phyloP scores from a whole-genome alignment of 2,797 vertebrate genomes.

The Sciurus carolinensis region DNA sequence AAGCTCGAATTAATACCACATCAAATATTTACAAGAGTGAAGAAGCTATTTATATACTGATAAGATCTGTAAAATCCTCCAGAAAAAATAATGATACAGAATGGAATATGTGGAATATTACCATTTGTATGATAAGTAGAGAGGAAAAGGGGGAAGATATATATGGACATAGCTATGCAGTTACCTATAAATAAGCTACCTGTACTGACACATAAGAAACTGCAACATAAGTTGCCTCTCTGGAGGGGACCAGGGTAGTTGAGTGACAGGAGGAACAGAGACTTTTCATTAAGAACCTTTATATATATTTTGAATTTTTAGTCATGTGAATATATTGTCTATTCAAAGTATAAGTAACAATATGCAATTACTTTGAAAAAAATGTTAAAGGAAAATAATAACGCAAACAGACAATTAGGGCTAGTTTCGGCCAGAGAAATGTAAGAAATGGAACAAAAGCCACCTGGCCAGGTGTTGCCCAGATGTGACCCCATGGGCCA shows the following conservation, averaged over 20 bases:
- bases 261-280: background rate
- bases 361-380: constrained; percentile 44
- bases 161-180: background rate
- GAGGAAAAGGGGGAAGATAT: background rate
- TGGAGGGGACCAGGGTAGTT: background rate
- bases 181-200: background rate
- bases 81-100: background rate
- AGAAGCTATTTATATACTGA: background rate
- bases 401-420: background rate
- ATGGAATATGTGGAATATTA: background rate
- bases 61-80: background rate
- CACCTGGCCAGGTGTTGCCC: constrained; percentile 49
- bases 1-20: background rate
- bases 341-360: constrained; percentile 39
- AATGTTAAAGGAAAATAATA: background rate
- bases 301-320: background rate
- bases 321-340: background rate
- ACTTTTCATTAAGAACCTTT: background rate
- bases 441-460: background rate
- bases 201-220: background rate
- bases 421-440: background rate
- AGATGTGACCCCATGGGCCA: background rate
- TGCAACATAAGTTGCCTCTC: background rate
- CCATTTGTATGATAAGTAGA: background rate
- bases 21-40: background rate